Evolutionary conservation across 2,113 vertebrate genomes (phyloP).

Genomic region (Petrocephalus zakoni): DNA sequence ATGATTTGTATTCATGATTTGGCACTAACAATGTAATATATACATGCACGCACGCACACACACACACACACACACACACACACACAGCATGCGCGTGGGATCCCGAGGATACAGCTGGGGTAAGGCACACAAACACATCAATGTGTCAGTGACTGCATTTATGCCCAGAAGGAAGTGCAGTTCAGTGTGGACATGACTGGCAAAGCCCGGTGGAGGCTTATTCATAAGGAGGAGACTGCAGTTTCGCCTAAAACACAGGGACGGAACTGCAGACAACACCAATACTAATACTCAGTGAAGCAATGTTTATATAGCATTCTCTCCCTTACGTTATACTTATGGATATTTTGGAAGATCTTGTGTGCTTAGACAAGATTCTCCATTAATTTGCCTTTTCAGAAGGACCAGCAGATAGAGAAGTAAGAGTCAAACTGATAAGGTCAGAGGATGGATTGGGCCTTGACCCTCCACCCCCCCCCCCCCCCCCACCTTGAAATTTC

Average conservation of each 20-base stretch:
- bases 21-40: not conserved
- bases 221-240: not conserved
- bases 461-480: not conserved
- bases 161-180: not conserved
- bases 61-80: not conserved
- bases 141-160: slow-evolving; percentile 6
- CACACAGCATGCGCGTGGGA: not conserved
- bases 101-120: not conserved
- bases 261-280: not conserved
- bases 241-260: not conserved
- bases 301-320: not conserved
- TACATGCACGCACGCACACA: not conserved
- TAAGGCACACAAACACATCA: not conserved
- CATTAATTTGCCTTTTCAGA: not conserved
- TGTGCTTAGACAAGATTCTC: not conserved
- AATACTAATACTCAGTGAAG: not conserved
- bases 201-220: not conserved
- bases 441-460: not conserved
- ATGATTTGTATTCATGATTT: not conserved
- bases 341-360: not conserved
- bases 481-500: not conserved
- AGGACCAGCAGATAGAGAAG: not conserved
- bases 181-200: not conserved
- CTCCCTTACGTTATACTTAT: not conserved
- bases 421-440: not conserved